These are phyloP conservation scores for Aphelenchoides bicaudatus DNA, from an alignment of 2,888 invertebrate species.

Conservation along the genomic window DNA sequence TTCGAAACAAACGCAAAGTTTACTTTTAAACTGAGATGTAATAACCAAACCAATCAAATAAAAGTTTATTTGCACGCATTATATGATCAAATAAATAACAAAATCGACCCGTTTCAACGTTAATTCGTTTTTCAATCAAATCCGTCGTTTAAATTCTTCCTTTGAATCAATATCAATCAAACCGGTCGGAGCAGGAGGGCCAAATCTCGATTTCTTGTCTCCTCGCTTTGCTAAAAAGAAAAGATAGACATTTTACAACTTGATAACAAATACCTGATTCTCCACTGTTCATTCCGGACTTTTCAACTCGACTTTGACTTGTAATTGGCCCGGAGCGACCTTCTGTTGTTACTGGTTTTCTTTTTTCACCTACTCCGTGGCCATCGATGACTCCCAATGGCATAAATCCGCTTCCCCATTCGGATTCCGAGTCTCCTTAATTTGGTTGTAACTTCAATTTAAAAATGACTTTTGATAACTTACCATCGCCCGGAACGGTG, in stretches of 20 bases:
- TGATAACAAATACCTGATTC: background rate
- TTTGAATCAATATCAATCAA: conserved; percentile 15
- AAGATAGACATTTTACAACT: background rate
- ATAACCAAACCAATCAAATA: no score
- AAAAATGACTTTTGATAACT: no score
- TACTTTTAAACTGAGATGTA: no score
- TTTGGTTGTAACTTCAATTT: no score
- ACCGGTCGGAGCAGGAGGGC: conserved; percentile 15
- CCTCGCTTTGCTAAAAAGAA: background rate
- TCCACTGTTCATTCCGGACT: background rate
- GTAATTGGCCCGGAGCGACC: background rate
- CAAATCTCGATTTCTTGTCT: conserved; percentile 1
- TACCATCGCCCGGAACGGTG: no score
- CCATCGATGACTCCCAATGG: no score
- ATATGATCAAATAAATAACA: no score
- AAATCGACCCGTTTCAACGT: no score
- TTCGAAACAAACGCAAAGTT: no score
- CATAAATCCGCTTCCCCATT: no score
- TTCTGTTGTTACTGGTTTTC: background rate
- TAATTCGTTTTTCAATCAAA: background rate
- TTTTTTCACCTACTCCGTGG: background rate
- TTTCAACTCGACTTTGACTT: background rate
- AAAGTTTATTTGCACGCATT: no score
- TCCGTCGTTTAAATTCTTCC: background rate
- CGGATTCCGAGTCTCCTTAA: no score